Evolutionary conservation across 1,140 invertebrate genomes (phyloP).

Genomic region (Ruditapes philippinarum): DNA sequence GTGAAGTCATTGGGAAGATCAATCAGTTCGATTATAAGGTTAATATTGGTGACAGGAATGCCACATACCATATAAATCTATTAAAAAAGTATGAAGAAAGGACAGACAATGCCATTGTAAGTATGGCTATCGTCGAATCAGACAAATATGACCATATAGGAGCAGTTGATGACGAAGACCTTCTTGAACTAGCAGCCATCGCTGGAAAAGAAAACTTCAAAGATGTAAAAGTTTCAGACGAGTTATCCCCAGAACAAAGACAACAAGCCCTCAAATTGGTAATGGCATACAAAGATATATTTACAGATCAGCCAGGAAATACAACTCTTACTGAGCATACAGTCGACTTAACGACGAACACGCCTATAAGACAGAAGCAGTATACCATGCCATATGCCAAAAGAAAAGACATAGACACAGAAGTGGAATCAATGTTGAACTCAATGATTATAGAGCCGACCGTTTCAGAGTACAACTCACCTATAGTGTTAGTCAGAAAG

Average conservation of each 20-base stretch:
- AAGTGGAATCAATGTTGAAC: no score
- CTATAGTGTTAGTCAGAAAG: no score
- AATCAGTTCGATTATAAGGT: conserved; percentile 19
- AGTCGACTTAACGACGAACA: no score
- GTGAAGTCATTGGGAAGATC: background rate
- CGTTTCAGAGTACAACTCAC: no score
- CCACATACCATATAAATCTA: conserved; percentile 30
- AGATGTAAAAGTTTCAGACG: background rate
- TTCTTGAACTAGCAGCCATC: background rate
- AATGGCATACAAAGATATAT: background rate
- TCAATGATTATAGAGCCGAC: no score
- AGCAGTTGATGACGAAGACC: conserved; percentile 3
- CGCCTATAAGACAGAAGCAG: no score
- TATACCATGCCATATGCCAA: no score
- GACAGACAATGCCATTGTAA: background rate
- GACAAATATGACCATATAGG: background rate
- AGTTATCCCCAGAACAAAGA: background rate
- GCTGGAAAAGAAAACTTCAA: background rate
- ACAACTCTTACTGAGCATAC: no score
- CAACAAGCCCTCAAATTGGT: background rate
- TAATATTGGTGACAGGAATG: background rate
- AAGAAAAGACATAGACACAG: no score
- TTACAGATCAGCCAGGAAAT: no score
- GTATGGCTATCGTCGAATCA: background rate
- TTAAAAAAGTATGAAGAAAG: conserved; percentile 11